These are phyloP conservation scores for Oreochromis tanganicae DNA, from an alignment of 2,113 vertebrate species.

Conservation along the genomic window DNA sequence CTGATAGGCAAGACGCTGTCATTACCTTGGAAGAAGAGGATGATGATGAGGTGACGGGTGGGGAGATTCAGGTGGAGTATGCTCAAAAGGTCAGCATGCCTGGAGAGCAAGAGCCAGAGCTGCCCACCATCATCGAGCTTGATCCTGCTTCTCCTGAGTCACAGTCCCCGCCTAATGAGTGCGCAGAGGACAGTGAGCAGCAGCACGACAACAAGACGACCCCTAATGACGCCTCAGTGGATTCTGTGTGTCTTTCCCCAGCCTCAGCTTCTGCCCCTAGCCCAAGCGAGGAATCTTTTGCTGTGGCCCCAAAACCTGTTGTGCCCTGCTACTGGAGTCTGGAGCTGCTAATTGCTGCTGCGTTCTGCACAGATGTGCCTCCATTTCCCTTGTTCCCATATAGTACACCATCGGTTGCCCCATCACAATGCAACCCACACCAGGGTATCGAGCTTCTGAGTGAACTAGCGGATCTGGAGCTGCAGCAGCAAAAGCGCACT, in stretches of 20 bases:
- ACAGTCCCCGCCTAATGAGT: background rate
- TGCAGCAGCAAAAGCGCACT: conserved; percentile 68
- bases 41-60: conserved; percentile 35
- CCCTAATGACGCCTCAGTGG: conserved; percentile 20
- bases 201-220: conserved; percentile 11
- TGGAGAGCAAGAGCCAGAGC: conserved; percentile 18
- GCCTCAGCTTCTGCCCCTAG: background rate
- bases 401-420: conserved; percentile 29
- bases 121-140: conserved; percentile 41
- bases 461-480: conserved; percentile 88
- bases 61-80: conserved; percentile 32
- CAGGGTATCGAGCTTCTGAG: conserved; percentile 91
- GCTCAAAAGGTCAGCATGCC: conserved; percentile 52
- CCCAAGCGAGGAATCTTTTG: background rate
- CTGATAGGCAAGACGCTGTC: conserved; percentile 44
- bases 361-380: conserved; percentile 80
- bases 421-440: conserved; percentile 70
- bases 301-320: conserved; percentile 35
- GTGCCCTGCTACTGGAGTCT: conserved; percentile 80
- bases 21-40: conserved; percentile 60
- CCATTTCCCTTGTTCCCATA: conserved; percentile 54
- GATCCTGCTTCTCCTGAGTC: conserved; percentile 36
- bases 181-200: conserved; percentile 1
- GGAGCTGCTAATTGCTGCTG: conserved; percentile 87
- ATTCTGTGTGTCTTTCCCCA: conserved; percentile 39